Base-by-base conservation (phyloP, 2,888 invertebrate genomes). In the Hesperia comma region DNA sequence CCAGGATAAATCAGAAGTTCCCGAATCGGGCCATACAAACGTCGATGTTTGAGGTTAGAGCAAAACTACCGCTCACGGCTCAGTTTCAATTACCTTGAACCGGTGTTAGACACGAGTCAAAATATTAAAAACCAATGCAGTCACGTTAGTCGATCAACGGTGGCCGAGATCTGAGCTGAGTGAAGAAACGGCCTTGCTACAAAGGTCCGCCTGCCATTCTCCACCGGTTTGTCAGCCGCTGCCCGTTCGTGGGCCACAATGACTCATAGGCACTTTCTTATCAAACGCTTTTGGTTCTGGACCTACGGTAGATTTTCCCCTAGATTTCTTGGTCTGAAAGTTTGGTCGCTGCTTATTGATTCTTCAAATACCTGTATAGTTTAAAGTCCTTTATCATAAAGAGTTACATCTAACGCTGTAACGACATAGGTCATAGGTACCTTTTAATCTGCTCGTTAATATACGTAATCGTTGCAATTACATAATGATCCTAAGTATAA, bases 131-230 rank as follows among this genome's bases (percentile, higher is more conserved):
- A 57, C 57, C 67, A 60, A 58, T 60, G 53, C 37, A 63, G 26
- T 64, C 49, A 41, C 37, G 41, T 62, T 26, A 51, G 46, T 60
- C 54, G 61, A 51, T 51, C 60, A 51, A 62, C 26, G 26, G 37
- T 46, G 57, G 56, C 56, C 60, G 68, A 62, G 67, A 46, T 46
- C 43, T 17, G 41, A 60, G 26, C 26, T 26, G 26, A 26, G 69
- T 68, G 63, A 70, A 68, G 69, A 61, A 76, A 75, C 80, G 89
- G 80, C 89, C 89, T 90, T 90, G 90, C 74, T 63, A 72, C 67
- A 80, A 82, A 88, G 88, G 86, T 86, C 83, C 83, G 82, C 76
- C 60, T 75, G 83, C 87, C 88, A 80, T 86, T 88, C 88, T 84
- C 88, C 77, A 70, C 69, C 69, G 76, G 80, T 78, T 82, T 83